Evolutionary conservation across 2,797 vertebrate species (phyloP).

Genomic region (Neopelma chrysocephalum): DNA sequence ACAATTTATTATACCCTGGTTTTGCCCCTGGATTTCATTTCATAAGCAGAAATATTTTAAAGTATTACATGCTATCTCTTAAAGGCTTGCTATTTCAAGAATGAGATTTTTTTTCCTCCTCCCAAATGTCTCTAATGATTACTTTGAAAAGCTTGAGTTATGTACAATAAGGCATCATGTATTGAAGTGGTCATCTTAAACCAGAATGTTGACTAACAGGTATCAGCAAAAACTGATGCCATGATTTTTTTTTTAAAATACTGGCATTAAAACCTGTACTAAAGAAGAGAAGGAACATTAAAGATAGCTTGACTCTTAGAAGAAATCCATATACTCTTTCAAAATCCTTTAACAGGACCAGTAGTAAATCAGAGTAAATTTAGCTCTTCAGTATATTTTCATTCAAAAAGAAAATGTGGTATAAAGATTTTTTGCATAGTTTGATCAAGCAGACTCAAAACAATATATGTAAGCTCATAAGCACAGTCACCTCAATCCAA

Average conservation of each 20-base stretch:
- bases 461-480: slow-evolving; percentile 24
- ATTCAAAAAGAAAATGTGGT: background rate
- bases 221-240: background rate
- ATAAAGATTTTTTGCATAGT: slow-evolving; percentile 6
- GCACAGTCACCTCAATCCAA: slow-evolving; percentile 17
- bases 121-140: background rate
- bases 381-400: slow-evolving; percentile 52
- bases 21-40: background rate
- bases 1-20: background rate
- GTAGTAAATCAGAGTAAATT: slow-evolving; percentile 19
- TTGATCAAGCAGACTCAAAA: slow-evolving; percentile 36
- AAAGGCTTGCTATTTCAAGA: background rate
- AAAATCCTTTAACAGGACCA: slow-evolving; percentile 33
- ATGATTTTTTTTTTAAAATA: background rate
- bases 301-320: slow-evolving; percentile 32
- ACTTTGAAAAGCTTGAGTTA: background rate
- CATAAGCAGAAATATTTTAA: background rate
- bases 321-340: slow-evolving; percentile 28
- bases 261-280: background rate
- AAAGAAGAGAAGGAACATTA: slow-evolving; percentile 18
- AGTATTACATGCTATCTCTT: background rate
- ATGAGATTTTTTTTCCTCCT: background rate
- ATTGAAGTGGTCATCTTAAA: slow-evolving; percentile 21
- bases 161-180: background rate
- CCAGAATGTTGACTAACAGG: background rate